Evolutionary conservation across 2,113 vertebrate species (phyloP).

Genomic region (Urocitellus parryii): DNA sequence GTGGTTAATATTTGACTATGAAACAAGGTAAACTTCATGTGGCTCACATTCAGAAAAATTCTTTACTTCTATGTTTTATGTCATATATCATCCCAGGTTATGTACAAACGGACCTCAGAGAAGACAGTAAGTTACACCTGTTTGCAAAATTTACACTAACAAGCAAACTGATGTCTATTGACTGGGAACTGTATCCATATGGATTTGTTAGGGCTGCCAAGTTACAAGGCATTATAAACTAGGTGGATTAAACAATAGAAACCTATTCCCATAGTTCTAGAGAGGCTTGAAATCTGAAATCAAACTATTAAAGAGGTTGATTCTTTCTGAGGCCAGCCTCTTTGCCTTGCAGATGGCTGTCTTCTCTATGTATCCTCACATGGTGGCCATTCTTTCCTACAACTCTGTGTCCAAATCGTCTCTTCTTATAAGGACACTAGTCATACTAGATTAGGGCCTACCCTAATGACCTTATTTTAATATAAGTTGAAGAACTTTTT

Average conservation of each 20-base stretch:
- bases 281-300: slow-evolving; percentile 30
- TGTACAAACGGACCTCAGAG: neutral
- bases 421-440: neutral
- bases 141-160: slow-evolving; percentile 19
- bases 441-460: neutral
- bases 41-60: neutral
- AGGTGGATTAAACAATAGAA: neutral
- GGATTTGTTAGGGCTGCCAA: neutral
- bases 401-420: neutral
- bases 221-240: neutral
- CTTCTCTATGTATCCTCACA: neutral
- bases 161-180: slow-evolving; percentile 30
- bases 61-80: slow-evolving; percentile 19
- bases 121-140: neutral
- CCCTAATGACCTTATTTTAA: neutral
- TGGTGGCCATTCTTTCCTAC: neutral
- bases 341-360: neutral
- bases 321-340: slow-evolving; percentile 3
- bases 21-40: slow-evolving; percentile 39
- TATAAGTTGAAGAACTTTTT: neutral
- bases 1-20: neutral
- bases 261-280: slow-evolving; percentile 34
- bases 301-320: neutral
- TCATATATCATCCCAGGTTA: neutral
- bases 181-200: neutral